Evolutionary conservation across 1,140 invertebrate genomes (phyloP).

Genomic region (Bombus terrestris): DNA sequence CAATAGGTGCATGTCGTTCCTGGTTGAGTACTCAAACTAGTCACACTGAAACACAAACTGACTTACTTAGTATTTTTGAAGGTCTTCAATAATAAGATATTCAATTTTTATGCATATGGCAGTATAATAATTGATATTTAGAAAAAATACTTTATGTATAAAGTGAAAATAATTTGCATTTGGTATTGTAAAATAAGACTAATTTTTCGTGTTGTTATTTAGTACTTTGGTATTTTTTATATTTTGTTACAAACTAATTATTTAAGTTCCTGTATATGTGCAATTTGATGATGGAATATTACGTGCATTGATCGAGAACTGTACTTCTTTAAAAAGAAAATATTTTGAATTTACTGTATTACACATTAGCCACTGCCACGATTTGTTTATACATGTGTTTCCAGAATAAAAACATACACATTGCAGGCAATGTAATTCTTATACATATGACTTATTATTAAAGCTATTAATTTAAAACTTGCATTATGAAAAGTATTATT

Average conservation of each 20-base stretch:
- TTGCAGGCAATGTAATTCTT: conserved; percentile 31
- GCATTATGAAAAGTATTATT: background rate
- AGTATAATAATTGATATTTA: conserved; percentile 24
- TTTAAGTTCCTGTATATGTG: conserved; percentile 31
- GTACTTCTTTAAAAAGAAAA: conserved; percentile 34
- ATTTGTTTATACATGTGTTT: conserved; percentile 22
- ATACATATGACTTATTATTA: conserved; percentile 30
- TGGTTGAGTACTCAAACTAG: conserved; percentile 77
- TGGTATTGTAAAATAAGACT: conserved; percentile 54
- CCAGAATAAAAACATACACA: conserved; percentile 34
- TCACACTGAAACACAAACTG: conserved; percentile 82
- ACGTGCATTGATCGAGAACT: background rate
- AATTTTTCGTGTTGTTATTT: background rate
- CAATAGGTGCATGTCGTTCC: conserved; percentile 64
- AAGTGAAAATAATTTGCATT: conserved; percentile 39
- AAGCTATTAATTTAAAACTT: conserved; percentile 16
- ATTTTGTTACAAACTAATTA: conserved; percentile 31
- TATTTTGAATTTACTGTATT: conserved; percentile 22
- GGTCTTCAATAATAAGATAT: conserved; percentile 70
- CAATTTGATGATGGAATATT: conserved; percentile 30
- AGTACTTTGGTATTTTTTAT: conserved; percentile 42
- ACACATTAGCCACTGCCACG: conserved; percentile 28
- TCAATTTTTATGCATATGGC: conserved; percentile 13
- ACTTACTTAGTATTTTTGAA: conserved; percentile 79
- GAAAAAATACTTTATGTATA: conserved; percentile 39